These are phyloP conservation scores for Hiodon alosoides DNA, from an alignment of 2,113 vertebrate species.

Conservation along the genomic window DNA sequence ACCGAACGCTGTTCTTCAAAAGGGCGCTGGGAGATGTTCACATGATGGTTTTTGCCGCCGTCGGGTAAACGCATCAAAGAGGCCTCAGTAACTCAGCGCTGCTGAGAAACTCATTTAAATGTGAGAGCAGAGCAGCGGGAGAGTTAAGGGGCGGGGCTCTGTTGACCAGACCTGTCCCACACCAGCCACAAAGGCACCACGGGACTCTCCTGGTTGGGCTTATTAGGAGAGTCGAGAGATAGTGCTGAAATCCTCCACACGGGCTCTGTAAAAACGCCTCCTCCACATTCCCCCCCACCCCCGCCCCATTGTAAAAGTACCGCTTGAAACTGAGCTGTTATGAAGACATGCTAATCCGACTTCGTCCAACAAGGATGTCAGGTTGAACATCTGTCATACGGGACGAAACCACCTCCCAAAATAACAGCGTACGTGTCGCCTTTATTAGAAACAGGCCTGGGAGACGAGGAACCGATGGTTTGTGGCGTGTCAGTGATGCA, in stretches of 20 bases:
- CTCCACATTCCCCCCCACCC: no score
- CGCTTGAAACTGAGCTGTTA: no score
- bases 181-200: not conserved
- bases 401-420: not conserved
- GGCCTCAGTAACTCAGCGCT: not conserved
- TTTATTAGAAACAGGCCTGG: not conserved
- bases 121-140: not conserved
- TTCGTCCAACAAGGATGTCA: not conserved
- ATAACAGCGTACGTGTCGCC: not conserved
- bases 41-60: not conserved
- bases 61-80: constrained; percentile 12
- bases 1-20: not conserved
- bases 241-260: not conserved
- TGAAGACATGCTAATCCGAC: no score
- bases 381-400: not conserved
- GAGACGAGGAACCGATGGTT: not conserved
- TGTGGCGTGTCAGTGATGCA: not conserved
- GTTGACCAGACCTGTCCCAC: not conserved
- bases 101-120: not conserved
- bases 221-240: constrained; percentile 7
- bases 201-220: not conserved
- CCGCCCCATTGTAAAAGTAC: not conserved
- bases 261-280: not conserved
- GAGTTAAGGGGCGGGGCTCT: not conserved
- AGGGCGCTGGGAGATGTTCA: constrained; percentile 23